phyloP scores from a whole-genome alignment of 2,797 vertebrate species.

The Pogoniulus pusillus region DNA sequence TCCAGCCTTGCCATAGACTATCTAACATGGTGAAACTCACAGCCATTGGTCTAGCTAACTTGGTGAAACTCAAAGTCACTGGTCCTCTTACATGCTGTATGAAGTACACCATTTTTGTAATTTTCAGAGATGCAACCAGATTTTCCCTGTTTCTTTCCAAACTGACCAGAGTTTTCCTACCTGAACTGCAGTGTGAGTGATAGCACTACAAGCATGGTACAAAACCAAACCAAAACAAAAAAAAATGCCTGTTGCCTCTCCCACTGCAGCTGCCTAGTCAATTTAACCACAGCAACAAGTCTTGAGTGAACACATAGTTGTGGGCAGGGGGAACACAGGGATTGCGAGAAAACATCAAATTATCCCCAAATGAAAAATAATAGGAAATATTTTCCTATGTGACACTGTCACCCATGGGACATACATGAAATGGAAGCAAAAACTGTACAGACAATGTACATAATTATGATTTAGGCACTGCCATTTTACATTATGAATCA shows the following conservation, averaged over 20 bases:
- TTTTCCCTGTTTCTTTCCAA: background rate
- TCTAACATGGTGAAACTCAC: background rate
- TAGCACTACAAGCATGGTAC: background rate
- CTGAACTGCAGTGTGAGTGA: background rate
- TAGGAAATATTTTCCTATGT: background rate
- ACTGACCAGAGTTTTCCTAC: background rate
- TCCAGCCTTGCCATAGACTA: background rate
- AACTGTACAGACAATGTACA: slow-evolving; percentile 21
- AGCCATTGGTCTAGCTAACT: background rate
- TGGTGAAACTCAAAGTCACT: background rate
- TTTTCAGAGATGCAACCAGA: background rate
- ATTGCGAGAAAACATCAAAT: background rate
- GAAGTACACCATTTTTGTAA: background rate
- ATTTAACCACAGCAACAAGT: background rate
- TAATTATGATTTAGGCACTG: slow-evolving; percentile 37
- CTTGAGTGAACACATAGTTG: background rate
- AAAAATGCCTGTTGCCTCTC: background rate
- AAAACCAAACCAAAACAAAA: background rate
- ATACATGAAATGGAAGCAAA: background rate
- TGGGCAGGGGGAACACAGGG: background rate
- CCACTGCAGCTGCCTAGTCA: background rate
- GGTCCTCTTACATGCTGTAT: background rate
- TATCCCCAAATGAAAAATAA: background rate
- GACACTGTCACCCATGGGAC: background rate
- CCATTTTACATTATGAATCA: slow-evolving; percentile 37